These are phyloP conservation scores for Drosophila pseudotalamancana DNA, from an alignment of 2,888 invertebrate genomes.

Conservation along the genomic window DNA sequence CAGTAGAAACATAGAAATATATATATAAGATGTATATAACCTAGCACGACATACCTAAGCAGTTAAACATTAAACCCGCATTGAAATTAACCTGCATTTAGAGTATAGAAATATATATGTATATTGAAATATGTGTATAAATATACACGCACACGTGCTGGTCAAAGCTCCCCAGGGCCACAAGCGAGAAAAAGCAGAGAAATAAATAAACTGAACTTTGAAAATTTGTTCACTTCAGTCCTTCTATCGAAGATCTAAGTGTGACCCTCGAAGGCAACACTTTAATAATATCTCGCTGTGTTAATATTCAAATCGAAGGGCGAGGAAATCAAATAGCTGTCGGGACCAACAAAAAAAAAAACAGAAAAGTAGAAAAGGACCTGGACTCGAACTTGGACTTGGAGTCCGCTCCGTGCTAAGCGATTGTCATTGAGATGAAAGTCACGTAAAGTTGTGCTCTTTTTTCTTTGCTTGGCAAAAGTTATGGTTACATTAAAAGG, in stretches of 20 bases:
- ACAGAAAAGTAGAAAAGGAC: too few relatives aligned
- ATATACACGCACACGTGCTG: constrained; percentile 11
- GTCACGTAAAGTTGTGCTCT: constrained; percentile 61
- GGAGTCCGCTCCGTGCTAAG: constrained; percentile 2
- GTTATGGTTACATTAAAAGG: constrained; percentile 74
- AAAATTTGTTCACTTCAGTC: constrained; percentile 36
- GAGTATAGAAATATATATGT: neutral
- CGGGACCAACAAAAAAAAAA: constrained; percentile 27
- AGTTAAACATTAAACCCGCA: too few relatives aligned
- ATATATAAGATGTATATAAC: neutral
- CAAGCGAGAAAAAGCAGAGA: constrained; percentile 7
- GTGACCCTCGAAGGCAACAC: constrained; percentile 22
- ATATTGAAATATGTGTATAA: neutral
- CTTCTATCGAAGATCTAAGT: constrained; percentile 34
- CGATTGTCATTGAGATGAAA: constrained; percentile 63
- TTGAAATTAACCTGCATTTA: too few relatives aligned
- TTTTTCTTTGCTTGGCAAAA: constrained; percentile 42
- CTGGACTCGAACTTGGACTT: neutral
- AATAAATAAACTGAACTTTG: constrained; percentile 36
- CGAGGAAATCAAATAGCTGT: constrained; percentile 52
- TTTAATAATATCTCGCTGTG: constrained; percentile 43
- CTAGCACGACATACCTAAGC: too few relatives aligned
- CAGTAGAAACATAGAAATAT: neutral
- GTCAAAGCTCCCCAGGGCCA: constrained; percentile 30
- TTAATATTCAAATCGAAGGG: constrained; percentile 72